Conservation (phyloP, 2,888 invertebrate genomes). For the Drosophila pseudotalamancana region DNA sequence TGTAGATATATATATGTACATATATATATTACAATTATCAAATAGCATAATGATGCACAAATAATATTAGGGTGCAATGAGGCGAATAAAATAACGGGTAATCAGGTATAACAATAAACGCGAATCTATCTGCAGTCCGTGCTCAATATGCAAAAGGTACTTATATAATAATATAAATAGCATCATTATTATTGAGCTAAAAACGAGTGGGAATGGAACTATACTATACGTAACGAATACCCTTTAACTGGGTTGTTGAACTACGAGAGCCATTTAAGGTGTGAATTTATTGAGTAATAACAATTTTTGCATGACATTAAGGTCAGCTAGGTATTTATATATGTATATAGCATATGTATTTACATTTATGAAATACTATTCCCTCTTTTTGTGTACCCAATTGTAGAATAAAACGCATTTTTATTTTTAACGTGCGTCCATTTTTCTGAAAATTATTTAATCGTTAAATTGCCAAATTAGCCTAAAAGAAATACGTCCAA, state of each 20-base stretch:
- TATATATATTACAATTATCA: neutral
- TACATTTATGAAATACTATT: too few relatives aligned
- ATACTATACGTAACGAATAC: neutral
- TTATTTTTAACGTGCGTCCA: too few relatives aligned
- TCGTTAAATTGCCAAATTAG: neutral
- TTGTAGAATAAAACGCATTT: too few relatives aligned
- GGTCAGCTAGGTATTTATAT: too few relatives aligned
- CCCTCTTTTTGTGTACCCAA: too few relatives aligned
- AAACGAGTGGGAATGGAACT: neutral
- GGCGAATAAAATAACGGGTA: slow-evolving; percentile 3
- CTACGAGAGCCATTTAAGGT: slow-evolving; percentile 1
- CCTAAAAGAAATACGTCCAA: neutral
- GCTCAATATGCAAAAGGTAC: neutral
- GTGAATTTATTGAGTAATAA: neutral
- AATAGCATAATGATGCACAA: neutral
- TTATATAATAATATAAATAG: slow-evolving; percentile 3
- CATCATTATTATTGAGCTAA: neutral
- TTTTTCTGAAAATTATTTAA: too few relatives aligned
- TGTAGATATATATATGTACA: too few relatives aligned
- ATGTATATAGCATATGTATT: too few relatives aligned
- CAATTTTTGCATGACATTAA: neutral
- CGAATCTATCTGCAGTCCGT: slow-evolving; percentile 5
- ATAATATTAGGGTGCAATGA: slow-evolving; percentile 12
- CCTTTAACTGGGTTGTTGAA: neutral
- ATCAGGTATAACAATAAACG: too few relatives aligned